A percentile compares a stretch with the other conserved stretches of the same genome.
Evolutionary conservation across 2,888 invertebrate species (phyloP).

Genomic region (Arenicola marina): DNA sequence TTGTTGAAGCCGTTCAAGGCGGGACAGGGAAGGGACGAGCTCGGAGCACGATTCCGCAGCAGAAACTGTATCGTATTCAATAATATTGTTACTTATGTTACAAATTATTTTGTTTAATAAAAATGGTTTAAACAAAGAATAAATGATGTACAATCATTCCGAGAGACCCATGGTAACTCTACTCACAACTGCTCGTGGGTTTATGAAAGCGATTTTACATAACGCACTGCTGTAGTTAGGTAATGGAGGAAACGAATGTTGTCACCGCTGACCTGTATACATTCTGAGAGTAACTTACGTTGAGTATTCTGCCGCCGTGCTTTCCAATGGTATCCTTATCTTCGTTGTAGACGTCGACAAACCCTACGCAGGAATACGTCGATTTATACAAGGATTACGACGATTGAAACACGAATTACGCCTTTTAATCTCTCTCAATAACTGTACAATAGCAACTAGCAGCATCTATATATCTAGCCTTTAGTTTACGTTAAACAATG

Average conservation of each 20-base stretch:
- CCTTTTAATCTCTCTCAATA: no score
- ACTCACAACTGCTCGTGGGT: neutral
- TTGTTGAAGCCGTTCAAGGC: constrained; percentile 56
- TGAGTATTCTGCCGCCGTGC: constrained; percentile 53
- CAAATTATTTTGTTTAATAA: neutral
- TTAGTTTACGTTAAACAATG: no score
- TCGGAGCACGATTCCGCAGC: constrained; percentile 52
- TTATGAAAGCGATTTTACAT: neutral
- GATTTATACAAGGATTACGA: neutral
- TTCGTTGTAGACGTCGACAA: constrained; percentile 57
- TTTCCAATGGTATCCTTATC: constrained; percentile 48
- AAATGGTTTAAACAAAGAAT: neutral
- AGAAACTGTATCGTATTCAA: constrained; percentile 57
- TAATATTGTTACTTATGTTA: no score
- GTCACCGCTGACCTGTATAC: no score
- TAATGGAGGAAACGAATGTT: no score
- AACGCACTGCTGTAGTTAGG: no score
- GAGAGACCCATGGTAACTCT: neutral
- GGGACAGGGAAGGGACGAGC: constrained; percentile 47
- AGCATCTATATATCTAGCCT: no score
- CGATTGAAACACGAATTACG: no score
- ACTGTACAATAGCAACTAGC: no score
- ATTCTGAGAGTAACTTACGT: no score
- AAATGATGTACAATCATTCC: neutral
- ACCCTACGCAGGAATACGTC: constrained; percentile 39